These are phyloP conservation scores for Bradypus variegatus DNA, from an alignment of 2,797 vertebrate genomes.

Conservation along the genomic window DNA sequence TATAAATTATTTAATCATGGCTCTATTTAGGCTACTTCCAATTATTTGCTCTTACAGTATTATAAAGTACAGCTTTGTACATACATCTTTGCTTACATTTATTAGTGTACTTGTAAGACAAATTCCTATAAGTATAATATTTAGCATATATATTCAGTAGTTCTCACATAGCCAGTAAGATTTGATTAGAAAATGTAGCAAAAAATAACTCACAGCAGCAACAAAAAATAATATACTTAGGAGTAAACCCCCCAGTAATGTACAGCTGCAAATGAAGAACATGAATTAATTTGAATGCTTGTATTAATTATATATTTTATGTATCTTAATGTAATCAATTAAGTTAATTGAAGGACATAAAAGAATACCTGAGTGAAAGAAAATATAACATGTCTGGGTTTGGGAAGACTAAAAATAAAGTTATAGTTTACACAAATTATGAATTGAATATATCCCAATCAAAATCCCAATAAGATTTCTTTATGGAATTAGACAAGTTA, in stretches of 20 bases:
- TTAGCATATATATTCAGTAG: neutral
- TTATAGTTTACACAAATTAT: neutral
- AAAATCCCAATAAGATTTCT: neutral
- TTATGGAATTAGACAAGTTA: neutral
- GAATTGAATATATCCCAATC: neutral
- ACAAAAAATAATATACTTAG: neutral
- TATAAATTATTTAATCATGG: neutral
- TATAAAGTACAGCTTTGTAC: neutral
- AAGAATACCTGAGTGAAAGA: neutral
- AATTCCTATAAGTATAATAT: neutral
- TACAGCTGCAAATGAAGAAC: neutral
- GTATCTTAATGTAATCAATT: neutral
- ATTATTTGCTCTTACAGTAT: neutral
- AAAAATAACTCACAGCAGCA: neutral
- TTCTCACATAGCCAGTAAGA: neutral
- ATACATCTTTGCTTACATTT: neutral
- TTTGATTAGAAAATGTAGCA: neutral
- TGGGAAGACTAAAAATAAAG: constrained; percentile 10
- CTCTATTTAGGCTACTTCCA: neutral
- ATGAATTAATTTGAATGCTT: constrained; percentile 1
- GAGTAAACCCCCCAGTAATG: neutral
- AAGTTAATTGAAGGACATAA: constrained; percentile 12
- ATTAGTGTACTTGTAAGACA: neutral
- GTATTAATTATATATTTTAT: neutral
- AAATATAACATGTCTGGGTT: neutral